Evolutionary conservation across 1,140 invertebrate genomes (phyloP), one percentile per base, ranked within the genome.

Genomic region (Marisa cornuarietis): DNA sequence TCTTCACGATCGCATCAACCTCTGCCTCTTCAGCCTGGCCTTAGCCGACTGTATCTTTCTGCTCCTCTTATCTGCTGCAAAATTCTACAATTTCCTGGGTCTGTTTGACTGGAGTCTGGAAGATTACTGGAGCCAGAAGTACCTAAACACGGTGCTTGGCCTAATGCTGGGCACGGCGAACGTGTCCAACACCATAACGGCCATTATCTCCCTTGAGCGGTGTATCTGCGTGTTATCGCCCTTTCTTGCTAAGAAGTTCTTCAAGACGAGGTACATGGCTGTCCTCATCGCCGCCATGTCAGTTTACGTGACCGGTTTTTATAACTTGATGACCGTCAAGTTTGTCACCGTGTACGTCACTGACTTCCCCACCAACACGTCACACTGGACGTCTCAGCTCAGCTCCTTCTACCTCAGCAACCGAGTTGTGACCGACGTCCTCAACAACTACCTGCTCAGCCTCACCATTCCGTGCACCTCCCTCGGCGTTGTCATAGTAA

Each of bases 371-470:
- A 76, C 62, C 26, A 65, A 66, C 31, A n/a, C 24, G 20, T 22
- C 61, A 18, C 58, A 63, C 31, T 76, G 74, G 74, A 20, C 65
- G 74, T 65, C 74, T n/a, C 61, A 22, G 26, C 74, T 76, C 54
- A 76, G 74, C 62, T 11, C 24, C 58, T 66, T 76, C 26, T 76
- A 76, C 74, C 13, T 22, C 5, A 54, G 31, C 74, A 31, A 76
- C 26, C n/a, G 62, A 14, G 20, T 22, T n/a, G 42, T 76, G 11
- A 76, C 65, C 74, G 74, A 76, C 62, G 31, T 76, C 74, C 62
- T 76, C 24, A 65, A 76, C 74, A 65, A 76, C 74, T 42, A 76
- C 62, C 74, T 76, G 61, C 74, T 76, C 24, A 76, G 31, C n/a
- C 74, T 76, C 24, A 65, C 74, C 74, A 65, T 76, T 9, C 74